Conservation (phyloP, 2,888 invertebrate species). For the Tryphoninae sp. region DNA sequence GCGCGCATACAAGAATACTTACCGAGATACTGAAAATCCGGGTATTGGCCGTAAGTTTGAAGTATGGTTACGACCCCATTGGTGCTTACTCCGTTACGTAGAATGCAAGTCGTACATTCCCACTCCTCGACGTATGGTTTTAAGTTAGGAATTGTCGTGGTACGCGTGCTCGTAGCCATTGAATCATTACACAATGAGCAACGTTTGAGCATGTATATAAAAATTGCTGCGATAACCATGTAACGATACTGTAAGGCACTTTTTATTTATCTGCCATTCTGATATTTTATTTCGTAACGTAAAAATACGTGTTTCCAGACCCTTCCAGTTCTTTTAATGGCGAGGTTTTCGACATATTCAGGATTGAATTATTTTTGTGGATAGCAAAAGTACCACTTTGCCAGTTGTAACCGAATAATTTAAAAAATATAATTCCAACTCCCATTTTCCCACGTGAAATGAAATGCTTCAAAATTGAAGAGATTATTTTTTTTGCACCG, state of each 20-base stretch:
- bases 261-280: too few species aligned
- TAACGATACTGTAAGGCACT: too few species aligned
- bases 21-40: neutral
- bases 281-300: too few species aligned
- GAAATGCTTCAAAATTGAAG: too few species aligned
- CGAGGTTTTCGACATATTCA: too few species aligned
- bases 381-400: too few species aligned
- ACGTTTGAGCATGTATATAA: neutral
- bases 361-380: too few species aligned
- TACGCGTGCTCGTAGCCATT: neutral
- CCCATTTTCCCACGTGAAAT: too few species aligned
- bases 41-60: neutral
- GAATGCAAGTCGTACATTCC: slow-evolving; percentile 1
- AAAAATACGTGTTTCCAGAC: too few species aligned
- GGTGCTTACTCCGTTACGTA: neutral
- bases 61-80: neutral
- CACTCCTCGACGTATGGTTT: slow-evolving; percentile 24
- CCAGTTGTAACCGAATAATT: too few species aligned
- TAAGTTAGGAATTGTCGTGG: slow-evolving; percentile 17
- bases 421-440: too few species aligned
- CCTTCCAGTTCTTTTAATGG: too few species aligned
- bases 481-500: neutral
- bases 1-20: neutral
- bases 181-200: neutral
- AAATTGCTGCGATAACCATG: neutral